A percentile compares a stretch with the other conserved stretches of the same genome.
These are phyloP conservation scores for Pseudococcus viburni DNA, from an alignment of 2,888 invertebrate genomes.

Conservation along the genomic window DNA sequence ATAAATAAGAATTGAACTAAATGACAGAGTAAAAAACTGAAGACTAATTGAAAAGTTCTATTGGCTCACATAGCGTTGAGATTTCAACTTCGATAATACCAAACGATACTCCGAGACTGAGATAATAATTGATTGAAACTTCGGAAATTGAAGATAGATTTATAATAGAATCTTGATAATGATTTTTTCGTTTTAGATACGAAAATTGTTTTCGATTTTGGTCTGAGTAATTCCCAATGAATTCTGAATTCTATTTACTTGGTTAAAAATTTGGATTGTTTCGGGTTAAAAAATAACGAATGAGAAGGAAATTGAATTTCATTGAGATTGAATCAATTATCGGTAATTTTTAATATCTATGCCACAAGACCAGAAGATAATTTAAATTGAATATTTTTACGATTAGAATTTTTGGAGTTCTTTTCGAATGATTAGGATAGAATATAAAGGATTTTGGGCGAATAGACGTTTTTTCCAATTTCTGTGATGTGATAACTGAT, in stretches of 20 bases:
- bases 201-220: neutral
- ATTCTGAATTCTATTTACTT: neutral
- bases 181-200: neutral
- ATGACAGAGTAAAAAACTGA: neutral
- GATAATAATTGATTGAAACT: neutral
- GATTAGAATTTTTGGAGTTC: no score
- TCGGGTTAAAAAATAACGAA: no score
- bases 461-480: no score
- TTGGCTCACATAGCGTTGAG: neutral
- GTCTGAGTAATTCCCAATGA: neutral
- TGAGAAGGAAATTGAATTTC: no score
- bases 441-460: no score
- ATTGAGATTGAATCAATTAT: no score
- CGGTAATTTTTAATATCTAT: no score
- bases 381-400: no score
- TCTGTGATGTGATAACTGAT: no score
- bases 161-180: neutral
- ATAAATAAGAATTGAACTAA: neutral
- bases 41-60: neutral
- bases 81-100: neutral
- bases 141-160: neutral
- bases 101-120: neutral
- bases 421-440: no score
- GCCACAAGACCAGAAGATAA: no score
- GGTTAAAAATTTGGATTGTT: no score